Evolutionary conservation across 2,797 vertebrate species (phyloP).

Genomic region (Cichlasoma orientale): DNA sequence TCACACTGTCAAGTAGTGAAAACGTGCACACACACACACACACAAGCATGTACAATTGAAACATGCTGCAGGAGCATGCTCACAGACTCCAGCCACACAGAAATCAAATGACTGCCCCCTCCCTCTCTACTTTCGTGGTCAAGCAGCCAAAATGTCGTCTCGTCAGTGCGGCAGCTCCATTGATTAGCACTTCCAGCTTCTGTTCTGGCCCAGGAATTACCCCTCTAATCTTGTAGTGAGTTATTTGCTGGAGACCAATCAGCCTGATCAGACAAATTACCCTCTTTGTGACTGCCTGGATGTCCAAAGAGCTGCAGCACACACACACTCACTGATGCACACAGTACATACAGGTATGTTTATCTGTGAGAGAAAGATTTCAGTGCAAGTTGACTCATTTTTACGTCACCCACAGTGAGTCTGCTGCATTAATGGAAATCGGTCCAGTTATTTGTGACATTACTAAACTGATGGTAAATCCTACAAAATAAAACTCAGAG

Average conservation of each 20-base stretch:
- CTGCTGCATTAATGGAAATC: too few species aligned
- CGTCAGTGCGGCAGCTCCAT: constrained; percentile 80
- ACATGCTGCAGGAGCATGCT: background rate
- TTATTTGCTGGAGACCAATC: constrained; percentile 82
- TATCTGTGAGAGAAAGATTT: background rate
- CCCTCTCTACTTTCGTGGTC: constrained; percentile 73
- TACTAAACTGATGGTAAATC: too few species aligned
- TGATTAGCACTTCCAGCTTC: constrained; percentile 83
- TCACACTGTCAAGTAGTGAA: constrained; percentile 73
- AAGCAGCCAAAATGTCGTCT: constrained; percentile 79
- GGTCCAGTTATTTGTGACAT: too few species aligned
- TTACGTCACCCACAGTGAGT: background rate
- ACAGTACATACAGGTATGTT: background rate
- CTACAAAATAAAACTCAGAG: too few species aligned
- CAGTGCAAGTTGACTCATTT: background rate
- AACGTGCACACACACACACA: constrained; percentile 24
- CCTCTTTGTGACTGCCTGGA: constrained; percentile 69
- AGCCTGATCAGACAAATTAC: constrained; percentile 78
- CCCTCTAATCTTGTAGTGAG: constrained; percentile 81
- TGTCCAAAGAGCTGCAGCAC: constrained; percentile 55
- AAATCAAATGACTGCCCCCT: constrained; percentile 11
- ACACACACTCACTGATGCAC: constrained; percentile 16
- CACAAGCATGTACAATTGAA: background rate
- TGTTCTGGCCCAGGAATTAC: constrained; percentile 82
- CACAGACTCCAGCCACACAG: background rate